Base-by-base conservation (phyloP, 2,113 vertebrate genomes). In the Tenrec ecaudatus region DNA sequence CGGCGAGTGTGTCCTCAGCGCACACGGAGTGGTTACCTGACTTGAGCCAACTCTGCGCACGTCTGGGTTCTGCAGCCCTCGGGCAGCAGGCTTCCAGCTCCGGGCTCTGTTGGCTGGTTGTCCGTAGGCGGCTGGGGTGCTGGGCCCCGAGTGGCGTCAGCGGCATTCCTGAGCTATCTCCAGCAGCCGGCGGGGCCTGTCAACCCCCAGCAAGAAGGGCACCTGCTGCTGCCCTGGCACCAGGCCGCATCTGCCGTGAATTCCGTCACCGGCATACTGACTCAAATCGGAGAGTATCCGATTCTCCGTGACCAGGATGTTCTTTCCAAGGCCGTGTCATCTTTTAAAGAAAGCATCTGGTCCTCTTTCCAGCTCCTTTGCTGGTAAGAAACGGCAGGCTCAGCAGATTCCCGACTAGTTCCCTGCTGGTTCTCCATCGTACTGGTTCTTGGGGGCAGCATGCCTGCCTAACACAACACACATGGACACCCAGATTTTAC, bases 201-300 rank as follows among this genome's bases (percentile, higher is more conserved):
- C 57, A 60, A 33, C 76, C 20, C 6, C 53, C 25, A 75, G 95
- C 89, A 40, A 16, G 57, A 6, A 78, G 73, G 20, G n/a, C 94
- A 95, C 92, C 94, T 92, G 93, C 86, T 64, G 69, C 1, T 43
- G 47, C 33, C 0, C 68, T 82, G 86, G 92, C 40, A 25, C 11
- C 38, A 6, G 4, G 81, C 2, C 2, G 38, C 62, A 57, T 36
- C n/a, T 68, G 87, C 0, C 0, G 77, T 76, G 90, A 94, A 93
- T 88, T 86, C 92, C 86, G 96, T 97, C 96, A 96, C 88, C 15
- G 93, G 93, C 94, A 95, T n/a, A 92, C 95, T 95, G 96, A 95
- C 96, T 96, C 95, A 53, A 91, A 94, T 89, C 2, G 60, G 31
- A 82, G 33, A 0, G 0, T 69, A 68, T 79, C 73, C 96, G 29